Evolutionary conservation across 2,797 vertebrate genomes (phyloP), one percentile per base, ranked within the genome.

Genomic region (Parauchenoglanis ngamensis): DNA sequence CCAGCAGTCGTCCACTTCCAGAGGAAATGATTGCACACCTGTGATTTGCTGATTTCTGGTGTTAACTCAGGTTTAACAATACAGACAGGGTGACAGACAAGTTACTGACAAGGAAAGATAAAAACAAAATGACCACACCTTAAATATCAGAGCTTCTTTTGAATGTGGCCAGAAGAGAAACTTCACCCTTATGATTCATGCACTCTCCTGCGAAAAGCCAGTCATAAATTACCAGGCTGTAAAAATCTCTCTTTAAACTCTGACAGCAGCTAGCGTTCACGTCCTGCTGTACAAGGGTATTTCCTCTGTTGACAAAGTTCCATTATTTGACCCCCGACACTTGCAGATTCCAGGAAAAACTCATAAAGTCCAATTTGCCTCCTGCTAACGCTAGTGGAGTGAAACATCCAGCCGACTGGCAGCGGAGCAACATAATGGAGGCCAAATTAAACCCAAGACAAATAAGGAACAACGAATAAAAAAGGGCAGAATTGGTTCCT

Each of bases 261-360:
- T 88, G 85, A 88, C 61, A 86, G 85, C 73, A 56, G 78, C 75
- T 83, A 84, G 77, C 83, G 49, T 65, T 68, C 54, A 83, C 72
- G 28, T 89, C 84, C 83, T 52, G 85, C 90, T 91, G 93, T 93
- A 94, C 80, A 94, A 90, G 91, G 93, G 92, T 91, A 93, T 93
- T 95, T 94, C 91, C 95, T 94, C 89, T 94, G 94, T 93, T 95
- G 94, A 94, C 91, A 90, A 92, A 93, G 91, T 86, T 91, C 88
- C 81, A 95, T 94, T 92, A 93, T 88, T 90, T 83, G 88, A 84
- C 92, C 65, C 91, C 92, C 88, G 90, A 93, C 91, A 88, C 88
- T 87, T 59, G 57, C 46, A 73, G 89, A 92, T 89, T 92, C 88
- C 85, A 89, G 90, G 89, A 90, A 92, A 93, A 87, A 67, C 21